phyloP scores from a whole-genome alignment of 1,140 invertebrate species.

The Pseudomyrmex cubaensis region DNA sequence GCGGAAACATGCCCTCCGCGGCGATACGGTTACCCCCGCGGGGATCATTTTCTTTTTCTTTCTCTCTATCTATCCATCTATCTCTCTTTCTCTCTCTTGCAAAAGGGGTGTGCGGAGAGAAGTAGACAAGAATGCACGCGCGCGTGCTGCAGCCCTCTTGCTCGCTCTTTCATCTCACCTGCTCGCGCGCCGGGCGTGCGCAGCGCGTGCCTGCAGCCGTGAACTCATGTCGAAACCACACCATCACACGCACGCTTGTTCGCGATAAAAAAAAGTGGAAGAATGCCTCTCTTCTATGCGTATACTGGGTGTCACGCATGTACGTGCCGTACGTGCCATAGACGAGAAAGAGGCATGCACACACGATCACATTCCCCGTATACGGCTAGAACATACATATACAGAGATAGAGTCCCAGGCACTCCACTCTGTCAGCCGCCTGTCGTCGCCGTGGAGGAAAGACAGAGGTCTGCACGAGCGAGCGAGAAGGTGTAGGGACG shows the following conservation, averaged over 20 bases:
- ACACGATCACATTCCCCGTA: slow-evolving; percentile 8
- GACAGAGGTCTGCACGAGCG: slow-evolving; percentile 52
- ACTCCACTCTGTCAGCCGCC: slow-evolving; percentile 67
- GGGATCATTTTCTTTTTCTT: slow-evolving; percentile 1
- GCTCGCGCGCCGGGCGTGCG: slow-evolving; percentile 73
- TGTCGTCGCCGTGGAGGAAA: slow-evolving; percentile 66
- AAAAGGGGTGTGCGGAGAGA: slow-evolving; percentile 8
- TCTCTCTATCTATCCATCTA: too few species aligned
- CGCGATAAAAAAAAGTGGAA: slow-evolving; percentile 72
- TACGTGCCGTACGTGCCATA: slow-evolving; percentile 26
- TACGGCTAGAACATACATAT: neutral
- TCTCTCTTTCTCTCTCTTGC: neutral
- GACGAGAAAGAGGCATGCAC: neutral
- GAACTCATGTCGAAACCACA: slow-evolving; percentile 36
- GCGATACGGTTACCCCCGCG: slow-evolving; percentile 36
- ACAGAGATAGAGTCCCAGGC: slow-evolving; percentile 8
- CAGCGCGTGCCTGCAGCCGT: slow-evolving; percentile 72
- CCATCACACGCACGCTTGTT: slow-evolving; percentile 34
- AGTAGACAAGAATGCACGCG: slow-evolving; percentile 13
- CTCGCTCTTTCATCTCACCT: slow-evolving; percentile 71
- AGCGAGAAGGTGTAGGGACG: slow-evolving; percentile 5
- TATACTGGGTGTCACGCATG: slow-evolving; percentile 19
- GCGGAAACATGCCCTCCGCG: slow-evolving; percentile 22
- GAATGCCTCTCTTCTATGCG: slow-evolving; percentile 59
- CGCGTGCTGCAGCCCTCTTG: slow-evolving; percentile 19